Evolutionary conservation across 1,140 invertebrate species (phyloP).

Genomic region (Drosophila orena): DNA sequence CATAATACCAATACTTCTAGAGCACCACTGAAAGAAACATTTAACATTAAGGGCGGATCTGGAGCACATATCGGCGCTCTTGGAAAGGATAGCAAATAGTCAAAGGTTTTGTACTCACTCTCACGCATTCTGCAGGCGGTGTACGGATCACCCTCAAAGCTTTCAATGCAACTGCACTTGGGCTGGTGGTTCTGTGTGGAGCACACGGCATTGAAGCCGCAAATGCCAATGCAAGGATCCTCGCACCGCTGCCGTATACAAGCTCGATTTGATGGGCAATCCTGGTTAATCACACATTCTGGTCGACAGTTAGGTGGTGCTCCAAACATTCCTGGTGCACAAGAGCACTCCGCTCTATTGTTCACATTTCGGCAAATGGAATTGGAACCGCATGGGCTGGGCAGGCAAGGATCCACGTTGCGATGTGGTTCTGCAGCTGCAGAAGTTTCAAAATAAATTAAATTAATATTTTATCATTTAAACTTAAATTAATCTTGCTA

Average conservation of each 20-base stretch:
- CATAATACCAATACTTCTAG: conserved; percentile 62
- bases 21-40: conserved; percentile 81
- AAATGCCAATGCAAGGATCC: conserved; percentile 93
- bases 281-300: conserved; percentile 91
- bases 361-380: conserved; percentile 90
- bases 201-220: conserved; percentile 93
- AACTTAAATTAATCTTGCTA: conserved; percentile 23
- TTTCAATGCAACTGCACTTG: conserved; percentile 90
- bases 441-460: not conserved
- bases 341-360: conserved; percentile 90
- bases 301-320: conserved; percentile 92
- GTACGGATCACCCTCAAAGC: conserved; percentile 93
- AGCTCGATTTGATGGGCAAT: conserved; percentile 91
- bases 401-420: conserved; percentile 89
- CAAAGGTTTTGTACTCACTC: conserved; percentile 86
- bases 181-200: conserved; percentile 91
- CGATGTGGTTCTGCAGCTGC: conserved; percentile 74
- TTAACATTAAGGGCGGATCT: conserved; percentile 58
- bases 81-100: conserved; percentile 42
- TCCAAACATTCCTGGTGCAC: conserved; percentile 92
- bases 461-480: not conserved
- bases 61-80: conserved; percentile 28
- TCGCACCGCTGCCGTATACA: conserved; percentile 91
- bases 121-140: conserved; percentile 89
- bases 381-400: conserved; percentile 93